Conservation (phyloP, 2,888 invertebrate genomes). For the Rotaria magnacalcarata region DNA sequence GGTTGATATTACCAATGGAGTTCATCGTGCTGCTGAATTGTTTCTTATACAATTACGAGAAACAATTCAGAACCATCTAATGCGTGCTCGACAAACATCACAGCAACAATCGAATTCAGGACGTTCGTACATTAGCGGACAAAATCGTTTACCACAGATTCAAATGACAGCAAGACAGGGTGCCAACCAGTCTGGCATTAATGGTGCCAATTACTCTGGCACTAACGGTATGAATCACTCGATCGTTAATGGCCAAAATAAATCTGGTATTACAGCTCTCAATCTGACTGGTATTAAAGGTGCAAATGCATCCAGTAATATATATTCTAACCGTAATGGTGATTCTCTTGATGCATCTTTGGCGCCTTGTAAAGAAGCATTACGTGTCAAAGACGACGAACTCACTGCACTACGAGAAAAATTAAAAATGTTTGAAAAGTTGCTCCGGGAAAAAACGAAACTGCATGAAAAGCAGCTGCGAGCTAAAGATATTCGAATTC, state of each 20-base stretch:
- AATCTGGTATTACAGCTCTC: too few species aligned
- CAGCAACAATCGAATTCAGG: too few species aligned
- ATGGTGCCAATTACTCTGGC: not conserved
- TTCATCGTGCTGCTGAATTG: too few species aligned
- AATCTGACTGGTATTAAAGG: not conserved
- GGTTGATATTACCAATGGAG: too few species aligned
- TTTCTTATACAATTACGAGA: too few species aligned
- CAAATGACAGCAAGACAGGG: not conserved
- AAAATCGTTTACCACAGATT: not conserved
- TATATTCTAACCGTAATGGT: not conserved
- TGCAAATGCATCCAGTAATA: too few species aligned
- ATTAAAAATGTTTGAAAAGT: too few species aligned
- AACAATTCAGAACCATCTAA: too few species aligned
- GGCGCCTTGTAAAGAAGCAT: slow-evolving; percentile 18
- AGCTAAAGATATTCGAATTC: slow-evolving; percentile 39
- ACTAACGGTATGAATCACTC: too few species aligned
- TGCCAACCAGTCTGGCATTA: not conserved
- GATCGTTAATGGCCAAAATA: too few species aligned
- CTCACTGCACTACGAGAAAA: not conserved
- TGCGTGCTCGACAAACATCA: too few species aligned
- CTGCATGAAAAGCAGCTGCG: slow-evolving; percentile 16
- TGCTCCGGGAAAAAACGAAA: slow-evolving; percentile 37
- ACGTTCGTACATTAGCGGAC: too few species aligned
- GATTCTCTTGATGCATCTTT: not conserved
- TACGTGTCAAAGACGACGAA: slow-evolving; percentile 38